phyloP scores from a whole-genome alignment of 2,888 invertebrate genomes.

The Pyralis farinalis region DNA sequence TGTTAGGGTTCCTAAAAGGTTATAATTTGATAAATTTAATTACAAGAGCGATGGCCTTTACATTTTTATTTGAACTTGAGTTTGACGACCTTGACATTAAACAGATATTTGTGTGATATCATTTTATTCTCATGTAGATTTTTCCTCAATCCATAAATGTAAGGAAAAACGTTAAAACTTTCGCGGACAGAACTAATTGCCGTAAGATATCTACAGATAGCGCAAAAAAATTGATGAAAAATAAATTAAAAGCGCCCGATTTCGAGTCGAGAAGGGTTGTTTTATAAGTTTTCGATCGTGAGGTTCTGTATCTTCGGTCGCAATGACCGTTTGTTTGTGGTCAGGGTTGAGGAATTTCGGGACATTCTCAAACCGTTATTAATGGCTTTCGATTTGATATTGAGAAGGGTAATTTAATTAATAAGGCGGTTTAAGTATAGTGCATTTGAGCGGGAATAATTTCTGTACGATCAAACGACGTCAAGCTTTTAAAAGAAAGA shows the following conservation, averaged over 20 bases:
- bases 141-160: neutral
- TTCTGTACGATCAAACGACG: too few relatives aligned
- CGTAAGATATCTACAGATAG: too few relatives aligned
- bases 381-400: neutral
- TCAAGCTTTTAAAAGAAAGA: too few relatives aligned
- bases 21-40: slow-evolving; percentile 15
- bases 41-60: neutral
- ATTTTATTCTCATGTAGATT: neutral
- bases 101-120: neutral
- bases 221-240: neutral
- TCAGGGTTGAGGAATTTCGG: neutral
- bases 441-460: too few relatives aligned
- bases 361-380: neutral
- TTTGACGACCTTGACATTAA: neutral
- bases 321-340: slow-evolving; percentile 9
- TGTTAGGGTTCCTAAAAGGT: slow-evolving; percentile 27
- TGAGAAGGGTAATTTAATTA: neutral
- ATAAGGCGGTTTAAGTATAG: too few relatives aligned
- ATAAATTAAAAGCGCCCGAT: neutral
- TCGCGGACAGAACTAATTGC: too few relatives aligned
- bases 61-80: neutral
- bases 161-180: too few relatives aligned
- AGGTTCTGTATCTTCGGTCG: slow-evolving; percentile 6
- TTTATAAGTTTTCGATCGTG: neutral
- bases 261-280: neutral